Conservation (phyloP, 1,140 invertebrate genomes). For the Drosophila nikananu region DNA sequence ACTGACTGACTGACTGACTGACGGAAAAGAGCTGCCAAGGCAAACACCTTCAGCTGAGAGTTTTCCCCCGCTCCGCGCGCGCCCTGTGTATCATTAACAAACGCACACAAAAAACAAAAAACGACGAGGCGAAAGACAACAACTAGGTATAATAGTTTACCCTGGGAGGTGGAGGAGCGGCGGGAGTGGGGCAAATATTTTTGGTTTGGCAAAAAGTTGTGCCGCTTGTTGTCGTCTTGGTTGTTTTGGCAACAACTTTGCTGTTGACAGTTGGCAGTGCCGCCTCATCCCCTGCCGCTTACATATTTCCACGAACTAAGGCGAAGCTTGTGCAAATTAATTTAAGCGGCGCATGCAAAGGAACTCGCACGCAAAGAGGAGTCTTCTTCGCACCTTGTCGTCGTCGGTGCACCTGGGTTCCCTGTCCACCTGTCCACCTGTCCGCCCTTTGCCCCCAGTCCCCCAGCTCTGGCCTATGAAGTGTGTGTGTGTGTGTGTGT, state of each 20-base stretch:
- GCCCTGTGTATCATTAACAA: constrained; percentile 38
- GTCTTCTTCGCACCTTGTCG: constrained; percentile 50
- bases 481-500: constrained; percentile 1
- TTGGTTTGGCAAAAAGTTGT: constrained; percentile 52
- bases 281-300: constrained; percentile 10
- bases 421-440: too few relatives aligned
- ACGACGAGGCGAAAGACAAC: constrained; percentile 9
- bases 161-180: background rate
- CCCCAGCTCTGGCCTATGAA: background rate
- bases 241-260: constrained; percentile 61
- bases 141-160: constrained; percentile 30
- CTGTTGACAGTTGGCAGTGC: constrained; percentile 43
- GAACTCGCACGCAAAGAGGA: constrained; percentile 56
- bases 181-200: constrained; percentile 31
- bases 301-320: constrained; percentile 51
- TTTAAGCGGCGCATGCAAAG: constrained; percentile 74
- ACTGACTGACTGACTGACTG: constrained; percentile 6
- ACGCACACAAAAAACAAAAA: constrained; percentile 21
- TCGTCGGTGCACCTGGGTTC: constrained; percentile 14
- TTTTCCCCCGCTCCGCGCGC: background rate
- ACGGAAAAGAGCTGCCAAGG: constrained; percentile 39
- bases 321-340: constrained; percentile 67
- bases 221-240: constrained; percentile 39
- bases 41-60: constrained; percentile 26
- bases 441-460: background rate